A percentile compares a stretch with the other conserved stretches of the same genome.
Conservation (phyloP, 2,113 vertebrate species). For the Anguilla rostrata region DNA sequence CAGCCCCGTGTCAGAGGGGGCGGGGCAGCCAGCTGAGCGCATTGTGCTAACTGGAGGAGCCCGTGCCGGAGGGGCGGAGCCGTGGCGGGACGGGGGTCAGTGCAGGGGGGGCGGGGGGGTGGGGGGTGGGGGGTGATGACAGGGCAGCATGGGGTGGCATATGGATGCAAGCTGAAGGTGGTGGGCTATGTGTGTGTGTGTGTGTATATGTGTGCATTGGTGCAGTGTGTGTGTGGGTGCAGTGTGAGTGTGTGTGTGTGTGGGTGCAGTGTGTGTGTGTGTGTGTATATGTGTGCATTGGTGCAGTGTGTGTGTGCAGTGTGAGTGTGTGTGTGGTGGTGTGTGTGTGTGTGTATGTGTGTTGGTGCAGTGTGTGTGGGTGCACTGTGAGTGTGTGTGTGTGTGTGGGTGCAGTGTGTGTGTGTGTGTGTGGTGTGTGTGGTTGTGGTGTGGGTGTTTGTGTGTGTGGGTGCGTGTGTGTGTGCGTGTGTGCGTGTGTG, state of each 20-base stretch:
- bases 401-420: neutral
- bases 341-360: neutral
- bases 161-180: conserved; percentile 55
- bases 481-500: neutral
- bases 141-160: conserved; percentile 60
- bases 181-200: neutral
- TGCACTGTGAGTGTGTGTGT: neutral
- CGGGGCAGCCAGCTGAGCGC: conserved; percentile 79
- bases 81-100: conserved; percentile 1
- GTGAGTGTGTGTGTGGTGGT: neutral
- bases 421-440: neutral
- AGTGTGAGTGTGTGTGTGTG: neutral
- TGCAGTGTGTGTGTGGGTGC: neutral
- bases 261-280: neutral
- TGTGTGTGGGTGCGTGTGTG: neutral
- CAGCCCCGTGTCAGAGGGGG: conserved; percentile 75
- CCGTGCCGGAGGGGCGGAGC: conserved; percentile 31
- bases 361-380: neutral
- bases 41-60: conserved; percentile 76
- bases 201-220: neutral
- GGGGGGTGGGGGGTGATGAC: conserved; percentile 29
- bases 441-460: no score
- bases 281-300: no score
- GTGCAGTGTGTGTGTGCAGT: no score
- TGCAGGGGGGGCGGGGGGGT: neutral